These are phyloP conservation scores for Propithecus perrieri DNA, from an alignment of 2,797 vertebrate species.

Conservation along the genomic window DNA sequence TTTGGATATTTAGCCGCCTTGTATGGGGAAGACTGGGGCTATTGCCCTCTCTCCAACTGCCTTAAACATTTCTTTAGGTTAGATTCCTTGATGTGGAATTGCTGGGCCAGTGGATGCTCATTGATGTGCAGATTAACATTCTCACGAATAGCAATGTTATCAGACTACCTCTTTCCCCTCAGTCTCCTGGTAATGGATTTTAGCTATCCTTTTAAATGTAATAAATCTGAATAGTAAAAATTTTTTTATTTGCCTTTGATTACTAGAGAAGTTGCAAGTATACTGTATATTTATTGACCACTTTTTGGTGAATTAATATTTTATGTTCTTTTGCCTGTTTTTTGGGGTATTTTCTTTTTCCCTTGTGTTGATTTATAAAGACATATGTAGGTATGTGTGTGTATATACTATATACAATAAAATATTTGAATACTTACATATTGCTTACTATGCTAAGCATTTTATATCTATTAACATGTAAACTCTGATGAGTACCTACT, in stretches of 20 bases:
- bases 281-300: neutral
- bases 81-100: neutral
- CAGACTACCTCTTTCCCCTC: neutral
- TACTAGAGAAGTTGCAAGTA: slow-evolving; percentile 11
- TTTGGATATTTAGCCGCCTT: neutral
- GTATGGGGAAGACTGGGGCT: neutral
- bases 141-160: neutral
- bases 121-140: neutral
- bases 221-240: neutral
- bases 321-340: slow-evolving; percentile 32
- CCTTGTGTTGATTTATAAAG: neutral
- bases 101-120: neutral
- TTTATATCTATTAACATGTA: slow-evolving; percentile 3
- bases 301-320: neutral
- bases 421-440: neutral
- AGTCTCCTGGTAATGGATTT: neutral
- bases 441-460: neutral
- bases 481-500: neutral
- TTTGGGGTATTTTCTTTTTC: neutral
- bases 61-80: neutral
- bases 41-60: neutral
- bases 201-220: neutral
- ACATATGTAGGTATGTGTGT: neutral
- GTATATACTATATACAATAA: neutral
- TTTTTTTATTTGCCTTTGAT: neutral